phyloP scores from a whole-genome alignment of 23 tunicate species.

The Pegea sp. region DNA sequence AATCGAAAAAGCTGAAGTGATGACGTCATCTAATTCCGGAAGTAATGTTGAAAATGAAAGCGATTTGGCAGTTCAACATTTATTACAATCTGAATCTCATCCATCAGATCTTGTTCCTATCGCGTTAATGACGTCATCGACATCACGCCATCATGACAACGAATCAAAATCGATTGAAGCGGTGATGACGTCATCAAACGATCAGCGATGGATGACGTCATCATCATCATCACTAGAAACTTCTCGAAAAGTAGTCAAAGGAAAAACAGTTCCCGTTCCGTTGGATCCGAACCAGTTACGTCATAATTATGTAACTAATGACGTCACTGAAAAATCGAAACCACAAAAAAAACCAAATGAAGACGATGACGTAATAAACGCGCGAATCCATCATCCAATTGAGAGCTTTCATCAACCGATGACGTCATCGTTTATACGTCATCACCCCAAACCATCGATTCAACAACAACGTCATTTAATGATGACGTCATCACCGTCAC shows the following conservation, averaged over 20 bases:
- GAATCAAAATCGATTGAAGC: no score
- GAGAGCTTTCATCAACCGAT: no score
- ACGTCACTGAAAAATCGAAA: conserved; percentile 5
- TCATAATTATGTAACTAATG: background rate
- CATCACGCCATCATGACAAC: background rate
- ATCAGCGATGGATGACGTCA: no score
- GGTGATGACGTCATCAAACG: no score
- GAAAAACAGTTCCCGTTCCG: conserved; percentile 80
- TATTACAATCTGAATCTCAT: background rate
- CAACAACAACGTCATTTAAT: background rate
- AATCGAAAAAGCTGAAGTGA: background rate
- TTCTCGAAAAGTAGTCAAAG: conserved; percentile 30
- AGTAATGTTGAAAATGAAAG: background rate
- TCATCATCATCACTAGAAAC: background rate
- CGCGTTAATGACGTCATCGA: no score
- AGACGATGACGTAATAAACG: background rate
- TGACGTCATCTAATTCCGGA: background rate
- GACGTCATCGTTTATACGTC: no score
- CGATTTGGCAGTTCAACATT: background rate
- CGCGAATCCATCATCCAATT: no score
- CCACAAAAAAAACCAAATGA: conserved; percentile 4
- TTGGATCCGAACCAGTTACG: conserved; percentile 35
- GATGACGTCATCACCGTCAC: background rate
- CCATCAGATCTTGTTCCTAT: background rate
- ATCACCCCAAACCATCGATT: background rate